Evolutionary conservation across 2,888 invertebrate genomes (phyloP), one percentile per base, ranked within the genome.

Genomic region (Hemistola chrysoprasaria): DNA sequence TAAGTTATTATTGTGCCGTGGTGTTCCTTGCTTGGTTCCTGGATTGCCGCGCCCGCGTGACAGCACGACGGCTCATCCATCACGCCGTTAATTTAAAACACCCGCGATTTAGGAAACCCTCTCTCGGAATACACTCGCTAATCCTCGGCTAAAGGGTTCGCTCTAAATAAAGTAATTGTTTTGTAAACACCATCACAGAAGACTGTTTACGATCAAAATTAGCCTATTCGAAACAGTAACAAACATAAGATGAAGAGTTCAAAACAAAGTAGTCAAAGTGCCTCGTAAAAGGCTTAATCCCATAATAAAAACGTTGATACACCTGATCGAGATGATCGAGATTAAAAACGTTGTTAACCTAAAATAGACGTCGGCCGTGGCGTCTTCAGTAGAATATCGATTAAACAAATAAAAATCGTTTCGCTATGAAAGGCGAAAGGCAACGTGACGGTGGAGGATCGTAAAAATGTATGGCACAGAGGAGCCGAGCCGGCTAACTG

Each of bases 351-450:
- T 69, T 67, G 69, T 88, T 80, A 85, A 79, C 59, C 68, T 56
- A 75, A 83, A 86, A 86, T 85, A 88, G 78, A 67, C 68, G 68
- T 65, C 67, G 70, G 66, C 72, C 71, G 67, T 73, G 61, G 72
- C 74, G 73, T 83, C 81, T 85, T 84, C 76, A 78, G 78, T 76
- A 78, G 74, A 67, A 66, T 77, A 87, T 88, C 83, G 87, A 87
- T 88, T 87, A 87, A 87, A 88, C 87, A 85, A 86, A 87, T 86
- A 85, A 85, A 87, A 83, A 66, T 60, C 71, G 82, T 81, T 84
- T 86, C 78, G 84, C 85, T 74, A 77, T 81, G 77, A 81, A 85
- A 85, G 81, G 79, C 82, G 74, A 80, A 82, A 79, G 79, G 81
- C 81, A 76, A 78, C 71, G 78, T 82, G 82, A 85, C 77, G 81